Evolutionary conservation across 2,888 invertebrate genomes (phyloP).

Genomic region (Meteorus cinctellus): DNA sequence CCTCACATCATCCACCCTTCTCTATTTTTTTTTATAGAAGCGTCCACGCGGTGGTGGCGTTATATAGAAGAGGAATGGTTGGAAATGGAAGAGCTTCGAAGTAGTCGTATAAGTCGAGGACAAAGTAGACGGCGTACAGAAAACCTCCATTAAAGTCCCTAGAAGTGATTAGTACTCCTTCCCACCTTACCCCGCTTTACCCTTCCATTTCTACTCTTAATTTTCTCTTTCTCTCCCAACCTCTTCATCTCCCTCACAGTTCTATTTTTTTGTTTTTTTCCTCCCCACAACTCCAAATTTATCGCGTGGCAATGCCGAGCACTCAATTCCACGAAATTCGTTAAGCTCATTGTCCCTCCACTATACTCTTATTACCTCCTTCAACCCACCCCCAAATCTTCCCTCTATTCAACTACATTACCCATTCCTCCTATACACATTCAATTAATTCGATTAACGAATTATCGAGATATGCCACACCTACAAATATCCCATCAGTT

Average conservation of each 20-base stretch:
- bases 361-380: not conserved
- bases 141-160: slow-evolving; percentile 74
- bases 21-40: not conserved
- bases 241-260: slow-evolving; percentile 39
- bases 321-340: slow-evolving; percentile 37
- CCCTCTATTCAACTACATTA: not conserved
- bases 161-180: slow-evolving; percentile 72
- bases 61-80: slow-evolving; percentile 40
- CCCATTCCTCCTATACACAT: not conserved
- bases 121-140: slow-evolving; percentile 73
- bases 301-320: slow-evolving; percentile 37
- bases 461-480: slow-evolving; percentile 53
- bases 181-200: slow-evolving; percentile 41
- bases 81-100: slow-evolving; percentile 32
- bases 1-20: slow-evolving; percentile 39
- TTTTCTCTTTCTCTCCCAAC: slow-evolving; percentile 45
- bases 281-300: slow-evolving; percentile 36
- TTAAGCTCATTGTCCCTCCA: slow-evolving; percentile 19
- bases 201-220: slow-evolving; percentile 46
- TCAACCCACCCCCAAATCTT: not conserved
- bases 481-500: slow-evolving; percentile 34
- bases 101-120: slow-evolving; percentile 71
- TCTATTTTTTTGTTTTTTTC: not conserved
- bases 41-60: not conserved
- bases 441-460: slow-evolving; percentile 43